Evolutionary conservation across 2,113 vertebrate species (phyloP).

Genomic region (Neolamprologus toae): DNA sequence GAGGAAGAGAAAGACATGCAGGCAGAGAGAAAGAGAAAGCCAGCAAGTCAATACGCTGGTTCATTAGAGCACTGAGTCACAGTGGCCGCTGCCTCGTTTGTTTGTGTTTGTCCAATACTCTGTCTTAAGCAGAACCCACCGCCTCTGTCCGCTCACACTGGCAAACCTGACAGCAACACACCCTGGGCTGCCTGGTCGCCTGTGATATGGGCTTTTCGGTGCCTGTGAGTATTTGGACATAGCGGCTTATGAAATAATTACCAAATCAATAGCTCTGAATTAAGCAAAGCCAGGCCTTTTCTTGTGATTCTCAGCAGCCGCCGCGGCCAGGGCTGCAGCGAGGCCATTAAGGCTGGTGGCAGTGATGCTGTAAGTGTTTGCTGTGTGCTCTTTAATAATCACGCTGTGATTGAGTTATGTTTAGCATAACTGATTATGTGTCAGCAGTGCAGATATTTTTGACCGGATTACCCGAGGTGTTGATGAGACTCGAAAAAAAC

Average conservation of each 20-base stretch:
- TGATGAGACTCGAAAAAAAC: background rate
- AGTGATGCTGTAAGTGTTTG: background rate
- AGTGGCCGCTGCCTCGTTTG: slow-evolving; percentile 76
- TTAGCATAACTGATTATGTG: slow-evolving; percentile 22
- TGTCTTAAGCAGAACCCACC: slow-evolving; percentile 70
- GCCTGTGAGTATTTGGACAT: slow-evolving; percentile 21
- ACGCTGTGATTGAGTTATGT: background rate
- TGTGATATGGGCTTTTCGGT: slow-evolving; percentile 38
- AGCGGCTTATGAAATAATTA: slow-evolving; percentile 45
- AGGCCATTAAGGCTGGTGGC: background rate
- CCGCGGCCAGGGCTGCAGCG: background rate
- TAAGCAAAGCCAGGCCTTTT: background rate
- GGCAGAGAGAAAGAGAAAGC: slow-evolving; percentile 62
- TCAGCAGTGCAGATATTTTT: slow-evolving; percentile 14
- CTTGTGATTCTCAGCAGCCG: background rate
- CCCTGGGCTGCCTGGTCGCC: slow-evolving; percentile 32
- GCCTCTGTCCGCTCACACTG: slow-evolving; percentile 57
- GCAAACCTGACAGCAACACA: slow-evolving; percentile 62
- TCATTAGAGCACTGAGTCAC: slow-evolving; percentile 80
- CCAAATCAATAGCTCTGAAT: slow-evolving; percentile 33
- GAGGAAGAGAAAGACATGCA: slow-evolving; percentile 27
- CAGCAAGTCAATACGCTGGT: slow-evolving; percentile 79
- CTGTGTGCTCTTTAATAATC: background rate
- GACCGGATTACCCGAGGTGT: slow-evolving; percentile 13
- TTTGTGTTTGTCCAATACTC: slow-evolving; percentile 81